phyloP scores from a whole-genome alignment of 2,888 invertebrate genomes.

The Callimorpha dominula region DNA sequence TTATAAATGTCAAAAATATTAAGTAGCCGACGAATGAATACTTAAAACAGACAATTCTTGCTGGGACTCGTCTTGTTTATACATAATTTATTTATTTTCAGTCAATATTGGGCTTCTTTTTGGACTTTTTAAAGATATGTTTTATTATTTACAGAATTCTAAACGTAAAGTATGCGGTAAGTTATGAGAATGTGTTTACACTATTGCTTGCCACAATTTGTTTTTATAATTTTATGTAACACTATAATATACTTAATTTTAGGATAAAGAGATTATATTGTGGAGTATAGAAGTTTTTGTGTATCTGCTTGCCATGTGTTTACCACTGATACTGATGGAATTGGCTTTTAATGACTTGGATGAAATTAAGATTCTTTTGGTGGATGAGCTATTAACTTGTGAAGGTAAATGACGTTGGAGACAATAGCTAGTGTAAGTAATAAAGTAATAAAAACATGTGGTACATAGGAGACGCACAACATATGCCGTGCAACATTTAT shows the following conservation, averaged over 20 bases:
- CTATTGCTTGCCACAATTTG: no score
- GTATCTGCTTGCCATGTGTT: not conserved
- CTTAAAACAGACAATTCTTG: no score
- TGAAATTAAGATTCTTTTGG: not conserved
- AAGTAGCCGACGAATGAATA: no score
- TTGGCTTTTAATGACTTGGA: not conserved
- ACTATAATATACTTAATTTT: not conserved
- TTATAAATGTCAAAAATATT: no score
- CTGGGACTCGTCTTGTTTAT: no score
- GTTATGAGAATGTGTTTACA: not conserved
- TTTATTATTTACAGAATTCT: not conserved
- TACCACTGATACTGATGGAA: not conserved
- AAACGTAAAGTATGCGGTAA: not conserved
- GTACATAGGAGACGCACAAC: no score
- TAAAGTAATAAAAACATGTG: no score
- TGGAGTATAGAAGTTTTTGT: not conserved
- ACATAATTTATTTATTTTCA: not conserved
- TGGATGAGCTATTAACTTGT: not conserved
- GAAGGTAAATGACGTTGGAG: not conserved
- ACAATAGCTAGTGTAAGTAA: not conserved
- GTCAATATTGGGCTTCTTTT: not conserved
- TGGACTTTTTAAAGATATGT: not conserved
- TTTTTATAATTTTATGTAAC: no score
- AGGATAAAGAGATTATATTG: not conserved
- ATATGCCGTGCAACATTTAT: no score